Conservation (phyloP, 2,888 invertebrate species). For the Campoplex nolae region DNA sequence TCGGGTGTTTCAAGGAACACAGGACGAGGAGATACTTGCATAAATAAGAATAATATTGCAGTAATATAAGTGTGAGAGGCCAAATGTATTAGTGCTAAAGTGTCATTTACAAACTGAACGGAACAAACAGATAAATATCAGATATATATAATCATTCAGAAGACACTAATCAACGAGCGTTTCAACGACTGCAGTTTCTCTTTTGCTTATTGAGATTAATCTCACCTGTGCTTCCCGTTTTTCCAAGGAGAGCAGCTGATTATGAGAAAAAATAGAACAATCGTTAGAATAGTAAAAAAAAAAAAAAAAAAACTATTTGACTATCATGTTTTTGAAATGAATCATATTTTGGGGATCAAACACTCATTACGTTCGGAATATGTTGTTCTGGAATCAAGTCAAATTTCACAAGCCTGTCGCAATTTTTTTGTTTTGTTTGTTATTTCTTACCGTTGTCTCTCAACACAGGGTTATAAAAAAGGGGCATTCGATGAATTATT, state of each 20-base stretch:
- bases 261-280: slow-evolving; percentile 63
- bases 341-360: not conserved
- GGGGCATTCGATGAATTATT: slow-evolving; percentile 66
- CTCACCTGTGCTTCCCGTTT: slow-evolving; percentile 85
- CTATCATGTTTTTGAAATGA: slow-evolving; percentile 40
- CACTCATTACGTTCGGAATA: not conserved
- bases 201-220: slow-evolving; percentile 58
- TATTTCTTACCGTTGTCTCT: slow-evolving; percentile 7
- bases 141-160: slow-evolving; percentile 27
- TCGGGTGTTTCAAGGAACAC: slow-evolving; percentile 10
- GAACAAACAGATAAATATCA: slow-evolving; percentile 31
- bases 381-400: not conserved
- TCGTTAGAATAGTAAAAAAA: slow-evolving; percentile 58
- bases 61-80: slow-evolving; percentile 26
- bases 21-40: slow-evolving; percentile 4
- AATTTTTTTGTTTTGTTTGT: not conserved
- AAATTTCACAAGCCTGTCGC: not conserved
- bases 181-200: slow-evolving; percentile 32
- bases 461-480: not conserved
- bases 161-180: slow-evolving; percentile 52
- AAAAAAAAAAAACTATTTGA: slow-evolving; percentile 53
- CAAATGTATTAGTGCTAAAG: slow-evolving; percentile 56
- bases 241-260: slow-evolving; percentile 84
- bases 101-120: slow-evolving; percentile 43
- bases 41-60: slow-evolving; percentile 27